Conservation (phyloP, 1,140 invertebrate genomes). For the Helicorthomorpha holstii region DNA sequence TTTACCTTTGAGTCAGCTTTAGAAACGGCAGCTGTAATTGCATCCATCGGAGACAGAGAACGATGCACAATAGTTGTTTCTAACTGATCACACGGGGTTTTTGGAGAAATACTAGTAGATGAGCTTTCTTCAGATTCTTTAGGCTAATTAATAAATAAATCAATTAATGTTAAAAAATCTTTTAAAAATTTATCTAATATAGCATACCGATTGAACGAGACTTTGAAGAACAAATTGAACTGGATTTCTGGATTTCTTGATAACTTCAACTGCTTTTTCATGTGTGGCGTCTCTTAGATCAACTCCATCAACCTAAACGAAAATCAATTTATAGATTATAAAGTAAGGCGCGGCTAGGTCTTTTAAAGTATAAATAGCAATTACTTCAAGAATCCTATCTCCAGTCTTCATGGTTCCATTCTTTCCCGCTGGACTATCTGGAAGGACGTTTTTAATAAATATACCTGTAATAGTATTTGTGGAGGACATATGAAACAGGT, state of each 20-base stretch:
- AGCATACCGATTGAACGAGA: constrained; percentile 52
- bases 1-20: no score
- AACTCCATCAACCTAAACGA: constrained; percentile 66
- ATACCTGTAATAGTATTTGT: constrained; percentile 62
- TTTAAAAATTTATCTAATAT: background rate
- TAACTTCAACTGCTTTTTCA: constrained; percentile 87
- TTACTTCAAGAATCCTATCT: constrained; percentile 33
- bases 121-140: background rate
- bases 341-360: background rate
- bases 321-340: no score
- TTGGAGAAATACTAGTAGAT: background rate
- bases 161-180: background rate
- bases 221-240: constrained; percentile 87
- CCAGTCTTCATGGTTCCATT: constrained; percentile 64
- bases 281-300: constrained; percentile 80
- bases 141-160: background rate
- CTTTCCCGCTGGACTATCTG: constrained; percentile 82
- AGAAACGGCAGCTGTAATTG: no score
- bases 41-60: no score
- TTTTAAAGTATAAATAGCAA: no score
- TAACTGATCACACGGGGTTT: no score
- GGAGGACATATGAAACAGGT: constrained; percentile 27
- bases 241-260: constrained; percentile 74
- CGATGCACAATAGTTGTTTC: no score
- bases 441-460: constrained; percentile 93